A percentile compares a stretch with the other conserved stretches of the same genome.
Evolutionary conservation across 2,797 vertebrate genomes (phyloP).

Genomic region (Alfaro cultratus): DNA sequence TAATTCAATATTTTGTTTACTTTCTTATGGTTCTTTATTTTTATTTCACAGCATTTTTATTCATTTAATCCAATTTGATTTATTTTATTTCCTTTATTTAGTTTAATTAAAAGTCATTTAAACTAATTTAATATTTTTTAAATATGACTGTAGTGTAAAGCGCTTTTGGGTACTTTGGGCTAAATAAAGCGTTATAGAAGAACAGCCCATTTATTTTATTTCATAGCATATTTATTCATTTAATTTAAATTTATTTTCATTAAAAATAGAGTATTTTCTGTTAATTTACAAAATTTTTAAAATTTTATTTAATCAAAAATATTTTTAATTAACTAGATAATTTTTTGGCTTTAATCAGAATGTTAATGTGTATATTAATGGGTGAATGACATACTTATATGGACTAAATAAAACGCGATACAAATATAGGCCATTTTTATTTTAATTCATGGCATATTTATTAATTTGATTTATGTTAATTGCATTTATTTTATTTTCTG

Average conservation of each 20-base stretch:
- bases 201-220: not conserved
- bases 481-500: too few relatives aligned
- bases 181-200: too few relatives aligned
- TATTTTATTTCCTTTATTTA: not conserved
- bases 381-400: too few relatives aligned
- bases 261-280: not conserved
- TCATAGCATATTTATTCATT: not conserved
- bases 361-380: not conserved
- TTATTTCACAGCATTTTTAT: not conserved
- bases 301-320: not conserved
- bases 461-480: too few relatives aligned
- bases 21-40: not conserved
- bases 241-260: too few relatives aligned
- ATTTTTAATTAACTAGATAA: not conserved
- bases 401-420: too few relatives aligned
- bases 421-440: too few relatives aligned
- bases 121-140: too few relatives aligned
- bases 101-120: not conserved
- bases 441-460: too few relatives aligned
- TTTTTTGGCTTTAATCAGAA: not conserved
- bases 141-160: too few relatives aligned
- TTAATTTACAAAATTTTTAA: not conserved
- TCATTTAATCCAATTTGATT: not conserved
- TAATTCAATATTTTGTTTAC: too few relatives aligned
- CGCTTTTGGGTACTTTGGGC: too few relatives aligned